Evolutionary conservation across 1,140 invertebrate species (phyloP).

Genomic region (Drosophila lowei): DNA sequence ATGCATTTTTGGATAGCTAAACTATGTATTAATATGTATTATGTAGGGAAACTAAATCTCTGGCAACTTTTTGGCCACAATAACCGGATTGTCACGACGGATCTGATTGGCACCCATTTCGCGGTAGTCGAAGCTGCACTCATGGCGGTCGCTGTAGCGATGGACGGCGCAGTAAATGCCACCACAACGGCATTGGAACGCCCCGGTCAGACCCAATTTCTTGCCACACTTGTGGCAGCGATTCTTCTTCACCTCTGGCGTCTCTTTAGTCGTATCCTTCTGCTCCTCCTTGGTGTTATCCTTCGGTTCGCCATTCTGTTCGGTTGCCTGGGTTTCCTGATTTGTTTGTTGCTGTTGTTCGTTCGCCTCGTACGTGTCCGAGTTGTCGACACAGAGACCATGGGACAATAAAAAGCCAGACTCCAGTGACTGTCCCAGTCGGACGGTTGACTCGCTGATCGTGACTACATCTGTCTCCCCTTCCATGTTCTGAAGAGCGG

Average conservation of each 20-base stretch:
- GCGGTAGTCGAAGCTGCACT: slow-evolving; percentile 68
- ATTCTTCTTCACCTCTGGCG: slow-evolving; percentile 16
- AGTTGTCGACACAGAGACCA: no score
- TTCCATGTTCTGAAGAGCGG: neutral
- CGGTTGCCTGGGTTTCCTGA: neutral
- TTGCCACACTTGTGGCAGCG: slow-evolving; percentile 64
- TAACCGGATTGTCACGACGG: slow-evolving; percentile 59
- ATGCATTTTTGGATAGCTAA: no score
- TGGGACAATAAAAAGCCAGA: no score
- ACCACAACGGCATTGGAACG: slow-evolving; percentile 62
- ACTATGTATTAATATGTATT: no score
- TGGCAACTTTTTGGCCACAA: slow-evolving; percentile 50
- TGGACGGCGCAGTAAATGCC: slow-evolving; percentile 54
- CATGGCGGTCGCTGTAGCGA: slow-evolving; percentile 70
- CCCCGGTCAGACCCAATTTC: slow-evolving; percentile 60
- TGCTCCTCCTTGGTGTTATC: neutral
- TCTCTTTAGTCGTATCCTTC: slow-evolving; percentile 6
- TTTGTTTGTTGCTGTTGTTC: neutral
- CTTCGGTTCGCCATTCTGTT: neutral
- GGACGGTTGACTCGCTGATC: no score
- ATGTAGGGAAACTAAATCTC: no score
- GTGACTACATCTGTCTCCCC: neutral
- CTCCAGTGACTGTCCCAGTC: neutral
- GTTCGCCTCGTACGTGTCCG: neutral
- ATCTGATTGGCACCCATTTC: slow-evolving; percentile 60